Evolutionary conservation across 2,797 vertebrate species (phyloP), one percentile per base, ranked within the genome.

Genomic region (Prionace glauca): DNA sequence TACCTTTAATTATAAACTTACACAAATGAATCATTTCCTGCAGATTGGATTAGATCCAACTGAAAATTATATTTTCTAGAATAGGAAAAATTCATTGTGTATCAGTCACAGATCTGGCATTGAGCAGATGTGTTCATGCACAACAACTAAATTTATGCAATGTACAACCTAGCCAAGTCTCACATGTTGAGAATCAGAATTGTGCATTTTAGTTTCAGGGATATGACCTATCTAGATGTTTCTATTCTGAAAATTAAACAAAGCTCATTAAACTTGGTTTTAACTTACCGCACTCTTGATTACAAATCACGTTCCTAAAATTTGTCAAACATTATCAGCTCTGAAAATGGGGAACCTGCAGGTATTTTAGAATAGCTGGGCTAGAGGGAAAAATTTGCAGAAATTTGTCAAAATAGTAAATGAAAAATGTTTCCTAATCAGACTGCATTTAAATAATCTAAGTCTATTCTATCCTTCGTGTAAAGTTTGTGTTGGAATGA

Each of bases 1-100:
- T 97, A 96, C 95, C 96, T 97, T 95, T 97, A 97, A 98, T 97
- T 97, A 97, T 95, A 97, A 96, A 95, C 96, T 96, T 97, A 96
- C 24, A 97, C 97, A 97, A 97, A 97, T 97, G 96, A 97, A 97
- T 97, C 96, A 97, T 97, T 97, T 97, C 96, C 97, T 97, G 96
- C 95, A 96, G 96, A 96, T 96, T 96, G 41, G 45, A 32, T 74
- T 94, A 94, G 11, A 74, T 29, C 60, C 69, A 74, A 74, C 50
- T 91, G 2, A 22, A 32, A 22, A 29, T 50, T 36, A 36, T 91
- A 65, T 91, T 60, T 36, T 65, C 32, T 74, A 74, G 26, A 45
- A 74, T 32, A 71, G 69, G 24, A 90, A 62, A 32, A 90, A 32
- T 62, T 11, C 4, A 5, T 94, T 32, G 71, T 12, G 74, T 32